Base-by-base conservation (phyloP, 1,140 invertebrate species). In the Brachionus sp. region DNA sequence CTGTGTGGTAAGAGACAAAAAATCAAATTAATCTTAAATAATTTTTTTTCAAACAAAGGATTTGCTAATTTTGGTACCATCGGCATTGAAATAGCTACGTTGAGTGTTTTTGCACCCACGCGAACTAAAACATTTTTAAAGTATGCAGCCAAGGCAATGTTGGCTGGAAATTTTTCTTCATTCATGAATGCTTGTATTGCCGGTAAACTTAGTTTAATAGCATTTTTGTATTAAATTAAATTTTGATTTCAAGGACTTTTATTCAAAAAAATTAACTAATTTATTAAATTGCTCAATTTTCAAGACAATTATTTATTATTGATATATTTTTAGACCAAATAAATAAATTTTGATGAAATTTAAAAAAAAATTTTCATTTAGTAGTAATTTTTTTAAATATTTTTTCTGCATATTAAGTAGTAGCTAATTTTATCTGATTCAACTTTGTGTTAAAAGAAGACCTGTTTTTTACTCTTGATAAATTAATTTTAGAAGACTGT, bases 1-100 rank as follows among this genome's bases (percentile, higher is more conserved):
- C 91, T 98, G 9, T 98, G 96, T 87, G 95, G 75, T 78, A 78
- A 46, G 6, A n/a, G 3, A 46, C 10, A 23, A 10, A 13, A 37
- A 29, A 12, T 16, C 0, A 46, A 25, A 25, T 35, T 10, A n/a
- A 35, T 29, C 9, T 35, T 13, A 33, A 25, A 33, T 66, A 7
- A 23, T 6, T 37, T 73, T 5, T 5, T 1, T 53, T 53, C 16
- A 5, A 19, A 35, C 10, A 44, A 25, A 78, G 95, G 96, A 0
- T 99, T 98, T 89, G 93, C 96, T 0, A 98, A 98, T 91, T 93
- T 96, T 3, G 91, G 92, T 0, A 94, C 95, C 0, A 92, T 98
- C 25, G 96, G 95, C 3, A 95, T 97, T 50, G 92, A 95, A 87
- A 91, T 98, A 7, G 95, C 94, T 0, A 91, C 91, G 0, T 87